Conservation (phyloP, 2,797 vertebrate species). For the Apogon hyalosoma region DNA sequence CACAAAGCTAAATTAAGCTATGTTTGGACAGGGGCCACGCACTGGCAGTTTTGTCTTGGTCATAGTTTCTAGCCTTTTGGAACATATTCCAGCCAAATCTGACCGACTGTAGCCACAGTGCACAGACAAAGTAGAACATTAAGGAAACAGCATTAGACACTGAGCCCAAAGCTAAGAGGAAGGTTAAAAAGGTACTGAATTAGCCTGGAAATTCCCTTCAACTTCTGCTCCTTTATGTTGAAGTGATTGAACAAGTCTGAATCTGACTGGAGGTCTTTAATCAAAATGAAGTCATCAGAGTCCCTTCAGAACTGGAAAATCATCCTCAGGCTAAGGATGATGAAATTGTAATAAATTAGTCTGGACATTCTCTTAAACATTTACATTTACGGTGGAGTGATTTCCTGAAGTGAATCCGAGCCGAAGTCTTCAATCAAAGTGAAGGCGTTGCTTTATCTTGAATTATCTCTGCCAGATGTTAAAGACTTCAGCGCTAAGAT, state of each 20-base stretch:
- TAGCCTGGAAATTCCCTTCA: neutral
- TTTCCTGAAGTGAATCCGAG: too few relatives aligned
- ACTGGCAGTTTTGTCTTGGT: conserved; percentile 4
- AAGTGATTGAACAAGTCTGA: neutral
- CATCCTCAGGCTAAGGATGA: too few relatives aligned
- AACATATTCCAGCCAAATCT: neutral
- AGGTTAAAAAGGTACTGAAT: neutral
- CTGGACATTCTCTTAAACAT: too few relatives aligned
- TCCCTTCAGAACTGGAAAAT: neutral
- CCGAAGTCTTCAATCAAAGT: too few relatives aligned
- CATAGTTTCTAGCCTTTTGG: conserved; percentile 10
- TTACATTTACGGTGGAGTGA: too few relatives aligned
- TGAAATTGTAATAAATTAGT: too few relatives aligned
- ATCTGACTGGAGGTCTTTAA: conserved; percentile 1
- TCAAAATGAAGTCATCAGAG: conserved; percentile 4
- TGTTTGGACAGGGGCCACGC: neutral
- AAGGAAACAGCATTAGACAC: neutral
- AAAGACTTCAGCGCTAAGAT: neutral
- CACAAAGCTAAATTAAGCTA: conserved; percentile 26
- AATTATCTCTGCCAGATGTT: neutral
- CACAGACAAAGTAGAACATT: neutral
- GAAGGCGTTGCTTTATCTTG: neutral
- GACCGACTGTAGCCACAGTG: neutral
- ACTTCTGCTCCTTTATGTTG: neutral
- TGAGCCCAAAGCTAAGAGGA: neutral